A percentile compares a stretch with the other conserved stretches of the same genome.
These are phyloP conservation scores for Euura saliciscinereae DNA, from an alignment of 1,140 invertebrate species.

Conservation along the genomic window DNA sequence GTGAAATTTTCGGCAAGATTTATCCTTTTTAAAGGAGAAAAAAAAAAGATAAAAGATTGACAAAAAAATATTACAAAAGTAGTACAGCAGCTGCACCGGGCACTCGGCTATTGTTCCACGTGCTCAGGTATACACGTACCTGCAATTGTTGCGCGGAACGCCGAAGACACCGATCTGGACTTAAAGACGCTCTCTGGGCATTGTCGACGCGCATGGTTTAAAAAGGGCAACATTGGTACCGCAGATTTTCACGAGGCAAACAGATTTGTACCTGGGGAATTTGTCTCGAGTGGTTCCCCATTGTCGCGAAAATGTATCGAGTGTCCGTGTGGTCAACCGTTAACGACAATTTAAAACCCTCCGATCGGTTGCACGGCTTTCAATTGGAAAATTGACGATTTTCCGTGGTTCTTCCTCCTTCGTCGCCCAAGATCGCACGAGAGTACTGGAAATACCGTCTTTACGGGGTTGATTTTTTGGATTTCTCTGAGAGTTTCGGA, in stretches of 20 bases:
- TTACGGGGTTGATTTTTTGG: neutral
- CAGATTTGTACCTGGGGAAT: conserved; percentile 28
- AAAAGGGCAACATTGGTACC: neutral
- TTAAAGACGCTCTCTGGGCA: neutral
- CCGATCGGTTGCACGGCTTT: too few relatives aligned
- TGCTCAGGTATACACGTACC: neutral
- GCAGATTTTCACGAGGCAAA: conserved; percentile 19
- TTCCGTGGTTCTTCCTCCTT: neutral
- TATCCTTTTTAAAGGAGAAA: conserved; percentile 32
- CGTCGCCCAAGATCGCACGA: neutral
- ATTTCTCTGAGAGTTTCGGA: conserved; percentile 53
- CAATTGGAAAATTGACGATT: too few relatives aligned
- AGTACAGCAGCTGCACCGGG: neutral
- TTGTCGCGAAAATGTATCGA: neutral
- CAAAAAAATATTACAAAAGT: conserved; percentile 20
- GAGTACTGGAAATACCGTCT: too few relatives aligned
- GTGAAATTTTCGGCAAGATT: conserved; percentile 46
- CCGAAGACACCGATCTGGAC: neutral
- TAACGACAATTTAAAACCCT: neutral
- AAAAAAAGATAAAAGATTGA: conserved; percentile 24
- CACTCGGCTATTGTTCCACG: neutral
- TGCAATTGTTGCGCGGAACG: neutral
- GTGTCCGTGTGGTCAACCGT: neutral
- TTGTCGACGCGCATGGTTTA: neutral
- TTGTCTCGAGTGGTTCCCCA: neutral